Evolutionary conservation across 2,888 invertebrate species (phyloP).

Genomic region (Thysanoteuthis rhombus): DNA sequence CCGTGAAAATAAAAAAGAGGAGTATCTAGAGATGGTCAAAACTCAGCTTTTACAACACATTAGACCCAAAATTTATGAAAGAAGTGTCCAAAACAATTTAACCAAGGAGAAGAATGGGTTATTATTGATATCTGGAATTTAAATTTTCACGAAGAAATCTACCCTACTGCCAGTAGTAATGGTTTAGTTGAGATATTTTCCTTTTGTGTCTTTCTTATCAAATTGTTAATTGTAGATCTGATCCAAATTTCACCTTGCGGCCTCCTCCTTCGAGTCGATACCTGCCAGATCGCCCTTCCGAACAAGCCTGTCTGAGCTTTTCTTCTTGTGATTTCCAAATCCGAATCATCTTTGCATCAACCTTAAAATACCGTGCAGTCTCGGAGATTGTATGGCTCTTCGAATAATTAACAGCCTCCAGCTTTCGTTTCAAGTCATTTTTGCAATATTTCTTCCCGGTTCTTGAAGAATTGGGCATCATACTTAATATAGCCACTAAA

Average conservation of each 20-base stretch:
- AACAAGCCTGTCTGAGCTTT: background rate
- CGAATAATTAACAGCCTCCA: background rate
- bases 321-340: background rate
- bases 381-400: background rate
- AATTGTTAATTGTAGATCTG: background rate
- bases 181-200: background rate
- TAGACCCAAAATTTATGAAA: background rate
- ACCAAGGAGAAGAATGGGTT: background rate
- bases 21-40: background rate
- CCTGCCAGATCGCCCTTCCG: background rate
- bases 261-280: background rate
- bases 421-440: slow-evolving; percentile 12
- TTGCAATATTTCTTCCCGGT: background rate
- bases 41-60: background rate
- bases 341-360: slow-evolving; percentile 12
- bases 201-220: background rate
- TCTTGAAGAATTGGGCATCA: background rate
- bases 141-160: background rate
- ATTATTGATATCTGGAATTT: background rate
- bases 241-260: slow-evolving; percentile 12
- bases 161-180: background rate
- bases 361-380: background rate
- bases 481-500: background rate
- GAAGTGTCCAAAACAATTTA: background rate
- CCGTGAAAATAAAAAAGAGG: background rate